Evolutionary conservation across 2,888 invertebrate genomes (phyloP).

Genomic region (Drosophila meridiana): DNA sequence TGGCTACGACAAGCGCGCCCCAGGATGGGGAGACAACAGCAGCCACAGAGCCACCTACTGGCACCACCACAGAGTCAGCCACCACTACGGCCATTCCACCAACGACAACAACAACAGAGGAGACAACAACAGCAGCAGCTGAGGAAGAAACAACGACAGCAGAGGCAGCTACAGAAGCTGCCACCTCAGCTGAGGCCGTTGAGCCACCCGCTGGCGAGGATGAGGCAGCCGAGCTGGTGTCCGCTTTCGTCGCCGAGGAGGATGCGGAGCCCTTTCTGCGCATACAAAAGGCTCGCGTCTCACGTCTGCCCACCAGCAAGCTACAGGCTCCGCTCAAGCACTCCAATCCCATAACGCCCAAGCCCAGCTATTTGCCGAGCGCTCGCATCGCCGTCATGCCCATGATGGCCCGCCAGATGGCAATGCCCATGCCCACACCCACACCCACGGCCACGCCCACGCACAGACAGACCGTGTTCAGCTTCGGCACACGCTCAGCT

Average conservation of each 20-base stretch:
- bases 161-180: conserved; percentile 49
- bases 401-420: conserved; percentile 64
- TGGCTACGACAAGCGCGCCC: conserved; percentile 50
- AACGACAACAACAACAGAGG: conserved; percentile 34
- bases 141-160: conserved; percentile 45
- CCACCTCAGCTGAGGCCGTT: conserved; percentile 55
- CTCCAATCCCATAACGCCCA: conserved; percentile 68
- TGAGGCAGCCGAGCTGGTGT: conserved; percentile 78
- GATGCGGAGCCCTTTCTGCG: conserved; percentile 74
- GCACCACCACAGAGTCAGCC: conserved; percentile 27
- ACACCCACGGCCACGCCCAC: conserved; percentile 23
- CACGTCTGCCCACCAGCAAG: conserved; percentile 75
- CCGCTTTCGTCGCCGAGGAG: conserved; percentile 76
- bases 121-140: conserved; percentile 63
- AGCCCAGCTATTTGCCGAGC: conserved; percentile 70
- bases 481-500: conserved; percentile 17
- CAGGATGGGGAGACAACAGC: conserved; percentile 40
- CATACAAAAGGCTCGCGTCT: conserved; percentile 77
- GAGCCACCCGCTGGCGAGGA: conserved; percentile 59
- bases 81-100: conserved; percentile 11
- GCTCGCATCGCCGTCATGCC: conserved; percentile 61
- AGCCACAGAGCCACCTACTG: conserved; percentile 16
- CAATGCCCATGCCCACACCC: conserved; percentile 35
- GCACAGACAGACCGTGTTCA: conserved; percentile 19
- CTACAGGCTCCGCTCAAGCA: conserved; percentile 75